A percentile compares a stretch with the other conserved stretches of the same genome.
These are phyloP conservation scores for Helostoma temminkii DNA, from an alignment of 2,797 vertebrate species.

Conservation along the genomic window DNA sequence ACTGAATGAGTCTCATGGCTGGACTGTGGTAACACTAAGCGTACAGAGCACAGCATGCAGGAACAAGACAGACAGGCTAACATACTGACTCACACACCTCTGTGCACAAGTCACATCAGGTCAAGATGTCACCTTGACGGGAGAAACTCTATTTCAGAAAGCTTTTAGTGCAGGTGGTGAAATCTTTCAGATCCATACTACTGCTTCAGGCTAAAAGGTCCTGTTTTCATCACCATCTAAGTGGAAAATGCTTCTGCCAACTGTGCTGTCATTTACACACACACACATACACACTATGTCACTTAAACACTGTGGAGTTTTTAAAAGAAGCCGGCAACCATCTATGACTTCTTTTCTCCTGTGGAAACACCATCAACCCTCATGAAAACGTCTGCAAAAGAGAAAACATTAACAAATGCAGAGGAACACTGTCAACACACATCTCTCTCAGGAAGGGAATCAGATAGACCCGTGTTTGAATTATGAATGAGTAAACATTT, in stretches of 20 bases:
- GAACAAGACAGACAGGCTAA: not conserved
- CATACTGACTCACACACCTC: conserved; percentile 13
- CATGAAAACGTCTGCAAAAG: not conserved
- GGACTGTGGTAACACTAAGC: too few species aligned
- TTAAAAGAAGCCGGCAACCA: conserved; percentile 23
- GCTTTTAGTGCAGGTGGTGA: conserved; percentile 62
- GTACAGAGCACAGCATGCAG: not conserved
- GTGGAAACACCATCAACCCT: conserved; percentile 9
- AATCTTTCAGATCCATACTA: conserved; percentile 45
- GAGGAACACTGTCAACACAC: conserved; percentile 23
- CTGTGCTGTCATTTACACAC: conserved; percentile 37
- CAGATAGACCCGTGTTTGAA: conserved; percentile 47
- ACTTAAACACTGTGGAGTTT: conserved; percentile 25
- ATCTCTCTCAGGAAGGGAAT: too few species aligned
- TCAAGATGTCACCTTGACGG: conserved; percentile 49
- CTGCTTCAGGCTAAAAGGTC: conserved; percentile 53
- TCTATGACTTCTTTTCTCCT: conserved; percentile 14
- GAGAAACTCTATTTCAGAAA: conserved; percentile 66
- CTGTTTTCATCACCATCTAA: conserved; percentile 52
- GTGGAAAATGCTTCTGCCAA: conserved; percentile 42
- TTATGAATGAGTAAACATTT: conserved; percentile 50
- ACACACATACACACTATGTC: conserved; percentile 17
- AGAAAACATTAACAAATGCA: not conserved
- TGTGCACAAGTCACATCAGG: conserved; percentile 47
- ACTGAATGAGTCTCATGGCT: too few species aligned